Evolutionary conservation across 1,140 invertebrate species (phyloP), one percentile per base, ranked within the genome.

Genomic region (Campoletis sonorensis): DNA sequence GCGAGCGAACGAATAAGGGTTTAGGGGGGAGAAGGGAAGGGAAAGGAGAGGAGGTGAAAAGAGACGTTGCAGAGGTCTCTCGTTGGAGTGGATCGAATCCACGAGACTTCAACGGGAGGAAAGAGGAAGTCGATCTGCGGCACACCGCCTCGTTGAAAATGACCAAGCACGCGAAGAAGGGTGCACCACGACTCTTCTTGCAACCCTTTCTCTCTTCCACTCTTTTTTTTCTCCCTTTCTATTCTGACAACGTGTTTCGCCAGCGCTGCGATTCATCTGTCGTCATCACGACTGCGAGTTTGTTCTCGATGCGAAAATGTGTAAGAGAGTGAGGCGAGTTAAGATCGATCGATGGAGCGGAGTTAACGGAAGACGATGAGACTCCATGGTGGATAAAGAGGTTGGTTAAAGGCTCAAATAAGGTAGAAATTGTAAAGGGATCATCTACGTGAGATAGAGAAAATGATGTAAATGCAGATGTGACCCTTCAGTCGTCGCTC

Each of bases 101-200:
- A 64, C 61, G 61, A 64, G 23, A 64, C 61, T 64, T 64, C 61
- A 64, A 26, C 11, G 61, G 15, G 61, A 64, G 23, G n/a, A 13
- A 10, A 7, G 21, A 64, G 61, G 23, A 64, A 64, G 23, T 64
- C 61, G 23, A 64, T 64, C 61, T 23, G 61, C 21, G 23, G 23
- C 23, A 27, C 27, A 64, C 61, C 23, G 21, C 40, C 21, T 64
- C 61, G 21, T 64, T 64, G 61, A 64, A 64, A 64, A 64, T 64
- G 11, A 64, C 21, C n/a, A 54, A 54, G 51, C 51, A 54, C 61
- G 61, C 11, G 61, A 27, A n/a, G n/a, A 21, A 13, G 61, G n/a
- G 23, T 23, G n/a, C 21, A 23, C 11, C 21, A 11, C 16, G 23
- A 21, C 8, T 26, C 23, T 64, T 10, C 10, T n/a, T 26, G 3